phyloP scores from a whole-genome alignment of 2,797 vertebrate species.

The Anguilla marmorata region DNA sequence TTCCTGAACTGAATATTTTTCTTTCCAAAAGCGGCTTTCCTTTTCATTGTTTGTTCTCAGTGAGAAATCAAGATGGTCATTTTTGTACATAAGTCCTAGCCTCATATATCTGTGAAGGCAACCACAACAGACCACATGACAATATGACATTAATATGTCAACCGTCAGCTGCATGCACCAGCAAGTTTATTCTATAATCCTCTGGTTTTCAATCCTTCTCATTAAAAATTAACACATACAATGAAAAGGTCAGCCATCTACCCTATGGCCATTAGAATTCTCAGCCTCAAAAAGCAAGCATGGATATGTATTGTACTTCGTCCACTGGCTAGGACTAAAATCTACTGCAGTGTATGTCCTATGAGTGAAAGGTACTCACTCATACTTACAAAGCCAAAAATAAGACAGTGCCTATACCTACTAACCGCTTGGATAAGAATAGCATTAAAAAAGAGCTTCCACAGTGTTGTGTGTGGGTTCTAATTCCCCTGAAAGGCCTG shows the following conservation, averaged over 20 bases:
- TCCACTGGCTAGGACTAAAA: background rate
- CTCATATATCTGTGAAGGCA: constrained; percentile 47
- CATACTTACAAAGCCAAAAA: background rate
- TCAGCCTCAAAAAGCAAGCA: background rate
- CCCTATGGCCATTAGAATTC: background rate
- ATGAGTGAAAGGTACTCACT: background rate
- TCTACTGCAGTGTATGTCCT: background rate
- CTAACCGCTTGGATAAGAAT: background rate
- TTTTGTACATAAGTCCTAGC: constrained; percentile 3
- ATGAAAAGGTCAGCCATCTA: constrained; percentile 6
- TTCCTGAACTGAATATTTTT: background rate
- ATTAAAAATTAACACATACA: background rate
- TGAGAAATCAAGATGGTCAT: constrained; percentile 35
- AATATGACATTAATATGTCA: constrained; percentile 39
- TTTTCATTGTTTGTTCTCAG: constrained; percentile 41
- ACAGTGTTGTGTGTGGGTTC: background rate
- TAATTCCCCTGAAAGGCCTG: background rate
- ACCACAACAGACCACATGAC: constrained; percentile 30
- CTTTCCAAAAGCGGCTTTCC: constrained; percentile 7
- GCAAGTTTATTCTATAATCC: background rate
- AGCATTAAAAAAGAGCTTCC: background rate
- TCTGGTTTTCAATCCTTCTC: background rate
- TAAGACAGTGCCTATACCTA: background rate
- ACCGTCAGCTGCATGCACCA: constrained; percentile 14
- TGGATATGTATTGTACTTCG: background rate